phyloP scores from a whole-genome alignment of 2,113 vertebrate species.

The Silurus glanis region DNA sequence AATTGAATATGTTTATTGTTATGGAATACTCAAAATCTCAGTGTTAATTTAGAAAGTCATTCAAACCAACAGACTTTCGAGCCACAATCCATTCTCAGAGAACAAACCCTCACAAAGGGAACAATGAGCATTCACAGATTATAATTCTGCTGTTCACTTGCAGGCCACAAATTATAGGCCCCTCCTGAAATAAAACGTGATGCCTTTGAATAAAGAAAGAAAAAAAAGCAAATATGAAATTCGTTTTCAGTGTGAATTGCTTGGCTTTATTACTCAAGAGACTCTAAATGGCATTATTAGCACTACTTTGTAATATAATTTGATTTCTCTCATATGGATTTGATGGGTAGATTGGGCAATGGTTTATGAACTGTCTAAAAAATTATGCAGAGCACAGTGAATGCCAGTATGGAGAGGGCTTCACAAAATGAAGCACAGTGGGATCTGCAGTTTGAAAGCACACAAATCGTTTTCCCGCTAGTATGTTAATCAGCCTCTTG shows the following conservation, averaged over 20 bases:
- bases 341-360: constrained; percentile 16
- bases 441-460: constrained; percentile 6
- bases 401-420: not conserved
- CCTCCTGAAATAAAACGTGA: constrained; percentile 31
- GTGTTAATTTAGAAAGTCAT: constrained; percentile 17
- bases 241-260: not conserved
- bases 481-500: constrained; percentile 1
- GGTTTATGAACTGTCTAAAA: constrained; percentile 19
- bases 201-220: constrained; percentile 18
- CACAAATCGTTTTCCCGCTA: constrained; percentile 9
- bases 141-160: constrained; percentile 8
- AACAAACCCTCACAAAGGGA: constrained; percentile 17
- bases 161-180: not conserved
- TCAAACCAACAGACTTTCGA: constrained; percentile 20
- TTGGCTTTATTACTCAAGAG: not conserved
- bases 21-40: constrained; percentile 6
- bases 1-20: constrained; percentile 21
- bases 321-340: constrained; percentile 13
- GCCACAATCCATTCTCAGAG: not conserved
- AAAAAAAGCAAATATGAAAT: constrained; percentile 10
- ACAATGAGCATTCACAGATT: constrained; percentile 33
- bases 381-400: constrained; percentile 11
- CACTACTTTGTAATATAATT: constrained; percentile 30
- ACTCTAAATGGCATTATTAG: constrained; percentile 6
- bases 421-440: constrained; percentile 7